phyloP scores from a whole-genome alignment of 2,113 vertebrate species.

The Australoheros scitulus region DNA sequence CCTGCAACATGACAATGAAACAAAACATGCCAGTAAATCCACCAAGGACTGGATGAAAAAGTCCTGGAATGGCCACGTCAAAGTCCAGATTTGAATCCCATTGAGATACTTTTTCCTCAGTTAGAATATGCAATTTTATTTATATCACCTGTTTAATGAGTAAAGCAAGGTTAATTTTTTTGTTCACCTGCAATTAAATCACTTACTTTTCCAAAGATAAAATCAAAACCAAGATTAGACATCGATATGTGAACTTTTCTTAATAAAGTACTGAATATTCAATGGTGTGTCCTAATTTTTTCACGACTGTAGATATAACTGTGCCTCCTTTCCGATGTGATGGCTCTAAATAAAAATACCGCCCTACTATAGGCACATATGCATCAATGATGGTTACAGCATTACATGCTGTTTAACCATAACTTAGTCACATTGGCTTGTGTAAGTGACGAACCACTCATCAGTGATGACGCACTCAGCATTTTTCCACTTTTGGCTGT shows the following conservation, averaged over 20 bases:
- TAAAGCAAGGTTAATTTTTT: background rate
- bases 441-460: conserved; percentile 11
- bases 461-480: conserved; percentile 5
- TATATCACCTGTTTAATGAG: background rate
- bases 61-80: too few species aligned
- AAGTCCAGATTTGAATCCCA: too few species aligned
- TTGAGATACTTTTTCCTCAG: background rate
- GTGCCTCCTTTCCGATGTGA: background rate
- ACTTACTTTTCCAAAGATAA: too few species aligned
- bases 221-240: background rate
- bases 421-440: background rate
- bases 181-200: background rate
- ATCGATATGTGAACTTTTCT: background rate
- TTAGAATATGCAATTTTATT: background rate
- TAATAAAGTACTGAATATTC: too few species aligned
- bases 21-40: too few species aligned
- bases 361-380: background rate
- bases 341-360: background rate
- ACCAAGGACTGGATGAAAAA: too few species aligned
- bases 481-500: conserved; percentile 16
- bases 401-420: conserved; percentile 1
- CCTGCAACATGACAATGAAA: too few species aligned
- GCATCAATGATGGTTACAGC: background rate
- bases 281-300: too few species aligned
- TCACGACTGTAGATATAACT: background rate